Evolutionary conservation across 2,888 invertebrate species (phyloP), one percentile per base, ranked within the genome.

Genomic region (Aphelenchoides bicaudatus): DNA sequence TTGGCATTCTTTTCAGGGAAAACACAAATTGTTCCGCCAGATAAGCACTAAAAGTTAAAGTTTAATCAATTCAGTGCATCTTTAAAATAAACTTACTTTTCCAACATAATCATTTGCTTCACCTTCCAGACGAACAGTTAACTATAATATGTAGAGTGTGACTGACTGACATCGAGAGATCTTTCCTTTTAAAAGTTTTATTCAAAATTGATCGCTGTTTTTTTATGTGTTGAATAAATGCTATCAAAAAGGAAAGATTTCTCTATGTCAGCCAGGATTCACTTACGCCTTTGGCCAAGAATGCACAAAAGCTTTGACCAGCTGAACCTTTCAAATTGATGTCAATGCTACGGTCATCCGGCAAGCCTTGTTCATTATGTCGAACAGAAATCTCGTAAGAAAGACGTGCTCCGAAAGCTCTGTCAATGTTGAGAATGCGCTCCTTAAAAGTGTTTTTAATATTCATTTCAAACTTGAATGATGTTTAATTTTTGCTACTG

Each of bases 21-120:
- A 74, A 98, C 90, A 21, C 92, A 85, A 31, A 98, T 86, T 70
- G 87, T 89, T 56, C 96, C 98, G 37, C 98, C 98, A 31, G 92
- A 94, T 34, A 98, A 83, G 63, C 96, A 91, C 84, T 86, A 70
- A 58, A 75, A 47, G 25, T 13, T 16, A 37, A n/a, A 63, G 25
- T 10, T 13, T 0, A 37, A 16, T 25, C 27, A 46, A 16, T 21
- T 47, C 16, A 2, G n/a, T 34, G 13, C 13, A n/a, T 21, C 30
- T 21, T 19, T 3, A 46, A 2, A 46, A 46, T 16, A 2, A 2
- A 46, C 57, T 63, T 63, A 85, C 86, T 82, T 88, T 88, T 82
- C 92, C 94, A 63, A 98, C 96, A 80, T 98, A 98, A 81, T 98
- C 98, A 79, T 98, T 98, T 29, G 94, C 87, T 82, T 98, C 98